Percentiles rank a stretch among this genome's conserved stretches.
These are phyloP conservation scores for Otolemur crassicaudatus DNA, from an alignment of 2,797 vertebrate genomes.

Conservation along the genomic window DNA sequence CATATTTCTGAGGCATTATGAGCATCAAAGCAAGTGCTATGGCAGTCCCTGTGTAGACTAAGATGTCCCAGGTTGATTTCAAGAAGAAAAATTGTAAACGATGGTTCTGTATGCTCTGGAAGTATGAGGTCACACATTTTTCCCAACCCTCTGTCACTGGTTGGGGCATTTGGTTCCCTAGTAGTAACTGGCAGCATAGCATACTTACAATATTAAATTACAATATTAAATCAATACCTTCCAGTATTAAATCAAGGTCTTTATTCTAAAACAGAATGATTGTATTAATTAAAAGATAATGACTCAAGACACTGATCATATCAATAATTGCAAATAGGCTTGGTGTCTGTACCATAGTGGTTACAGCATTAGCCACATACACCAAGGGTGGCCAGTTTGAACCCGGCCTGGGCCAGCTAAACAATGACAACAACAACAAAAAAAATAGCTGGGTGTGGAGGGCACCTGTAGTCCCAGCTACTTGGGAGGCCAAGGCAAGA, in stretches of 20 bases:
- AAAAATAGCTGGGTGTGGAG: too few relatives aligned
- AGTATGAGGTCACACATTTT: conserved; percentile 73
- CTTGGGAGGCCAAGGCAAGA: too few relatives aligned
- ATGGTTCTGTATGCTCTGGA: conserved; percentile 81
- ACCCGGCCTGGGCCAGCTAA: too few relatives aligned
- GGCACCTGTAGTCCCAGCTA: too few relatives aligned
- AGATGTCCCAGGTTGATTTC: conserved; percentile 84
- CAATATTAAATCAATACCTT: conserved; percentile 65
- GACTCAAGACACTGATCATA: not conserved
- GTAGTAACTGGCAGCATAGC: conserved; percentile 83
- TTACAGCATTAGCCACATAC: too few relatives aligned
- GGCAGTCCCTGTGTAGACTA: conserved; percentile 84
- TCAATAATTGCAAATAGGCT: not conserved
- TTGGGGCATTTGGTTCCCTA: conserved; percentile 84
- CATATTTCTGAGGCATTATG: conserved; percentile 72
- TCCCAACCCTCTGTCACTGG: conserved; percentile 86
- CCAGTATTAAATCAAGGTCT: conserved; percentile 86
- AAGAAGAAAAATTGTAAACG: conserved; percentile 86
- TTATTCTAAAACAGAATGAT: conserved; percentile 90
- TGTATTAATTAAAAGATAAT: conserved; percentile 77
- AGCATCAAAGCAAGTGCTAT: conserved; percentile 79
- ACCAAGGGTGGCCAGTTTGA: too few relatives aligned
- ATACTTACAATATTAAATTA: conserved; percentile 76
- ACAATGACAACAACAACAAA: too few relatives aligned
- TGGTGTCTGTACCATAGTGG: too few relatives aligned